phyloP scores from a whole-genome alignment of 2,888 invertebrate genomes.

The Ennomos erosarius region DNA sequence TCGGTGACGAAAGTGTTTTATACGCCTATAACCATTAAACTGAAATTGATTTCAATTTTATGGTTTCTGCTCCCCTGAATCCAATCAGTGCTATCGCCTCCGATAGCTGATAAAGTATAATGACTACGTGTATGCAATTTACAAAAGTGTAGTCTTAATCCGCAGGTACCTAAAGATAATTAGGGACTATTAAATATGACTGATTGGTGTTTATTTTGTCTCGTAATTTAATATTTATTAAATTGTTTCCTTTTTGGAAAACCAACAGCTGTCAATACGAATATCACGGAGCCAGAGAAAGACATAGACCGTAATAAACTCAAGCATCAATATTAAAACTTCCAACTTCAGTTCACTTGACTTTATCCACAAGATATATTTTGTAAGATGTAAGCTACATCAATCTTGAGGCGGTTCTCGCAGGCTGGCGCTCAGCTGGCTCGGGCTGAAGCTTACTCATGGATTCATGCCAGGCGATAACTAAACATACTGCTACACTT shows the following conservation, averaged over 20 bases:
- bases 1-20: slow-evolving; percentile 74
- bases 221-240: neutral
- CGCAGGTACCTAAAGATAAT: neutral
- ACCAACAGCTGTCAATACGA: no score
- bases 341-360: neutral
- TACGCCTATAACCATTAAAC: slow-evolving; percentile 80
- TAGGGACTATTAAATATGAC: no score
- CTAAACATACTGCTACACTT: slow-evolving; percentile 20
- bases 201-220: neutral
- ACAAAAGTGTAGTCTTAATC: slow-evolving; percentile 40
- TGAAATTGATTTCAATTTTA: slow-evolving; percentile 85
- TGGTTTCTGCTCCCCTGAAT: slow-evolving; percentile 82
- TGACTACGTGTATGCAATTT: slow-evolving; percentile 68
- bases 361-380: slow-evolving; percentile 30
- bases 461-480: slow-evolving; percentile 70
- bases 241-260: no score
- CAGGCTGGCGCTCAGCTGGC: slow-evolving; percentile 64
- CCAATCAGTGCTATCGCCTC: slow-evolving; percentile 83
- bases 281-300: neutral
- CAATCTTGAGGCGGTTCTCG: slow-evolving; percentile 51
- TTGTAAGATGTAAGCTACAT: slow-evolving; percentile 42
- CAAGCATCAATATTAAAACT: neutral
- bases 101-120: slow-evolving; percentile 79
- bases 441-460: slow-evolving; percentile 59
- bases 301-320: neutral